Conservation (phyloP, 2,888 invertebrate species). For the Nomada fucata region DNA sequence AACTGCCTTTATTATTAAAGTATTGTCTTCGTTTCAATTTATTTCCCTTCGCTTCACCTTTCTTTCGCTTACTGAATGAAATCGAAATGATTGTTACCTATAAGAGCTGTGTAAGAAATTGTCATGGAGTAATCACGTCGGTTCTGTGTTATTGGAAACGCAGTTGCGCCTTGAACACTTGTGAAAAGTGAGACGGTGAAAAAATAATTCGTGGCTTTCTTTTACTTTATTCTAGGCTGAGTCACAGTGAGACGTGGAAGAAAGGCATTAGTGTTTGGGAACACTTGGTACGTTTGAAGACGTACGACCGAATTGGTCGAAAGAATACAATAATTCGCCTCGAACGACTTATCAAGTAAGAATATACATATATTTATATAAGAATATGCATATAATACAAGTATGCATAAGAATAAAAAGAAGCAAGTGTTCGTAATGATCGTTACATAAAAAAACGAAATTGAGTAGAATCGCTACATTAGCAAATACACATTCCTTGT, state of each 20-base stretch:
- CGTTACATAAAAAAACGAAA: not conserved
- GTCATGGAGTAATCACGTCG: too few relatives aligned
- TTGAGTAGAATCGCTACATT: too few relatives aligned
- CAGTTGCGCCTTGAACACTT: too few relatives aligned
- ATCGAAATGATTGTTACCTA: too few relatives aligned
- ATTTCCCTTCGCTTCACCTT: too few relatives aligned
- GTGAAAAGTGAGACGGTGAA: too few relatives aligned
- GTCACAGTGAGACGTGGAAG: not conserved
- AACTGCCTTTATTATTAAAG: too few relatives aligned
- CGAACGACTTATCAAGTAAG: constrained; percentile 40
- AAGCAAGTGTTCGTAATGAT: not conserved
- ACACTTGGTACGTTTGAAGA: constrained; percentile 46
- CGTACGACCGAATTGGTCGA: constrained; percentile 39
- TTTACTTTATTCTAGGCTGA: constrained; percentile 21
- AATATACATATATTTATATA: not conserved
- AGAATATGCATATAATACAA: not conserved
- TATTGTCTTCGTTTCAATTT: too few relatives aligned
- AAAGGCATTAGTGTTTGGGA: constrained; percentile 32
- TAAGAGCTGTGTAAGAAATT: too few relatives aligned
- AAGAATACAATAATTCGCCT: constrained; percentile 39
- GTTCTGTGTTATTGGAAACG: too few relatives aligned
- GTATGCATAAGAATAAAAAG: not conserved
- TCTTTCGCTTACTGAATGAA: too few relatives aligned
- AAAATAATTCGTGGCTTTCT: not conserved
- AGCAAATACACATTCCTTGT: not conserved